Conservation (phyloP, 2,888 invertebrate genomes). For the Eupithecia subfuscata region DNA sequence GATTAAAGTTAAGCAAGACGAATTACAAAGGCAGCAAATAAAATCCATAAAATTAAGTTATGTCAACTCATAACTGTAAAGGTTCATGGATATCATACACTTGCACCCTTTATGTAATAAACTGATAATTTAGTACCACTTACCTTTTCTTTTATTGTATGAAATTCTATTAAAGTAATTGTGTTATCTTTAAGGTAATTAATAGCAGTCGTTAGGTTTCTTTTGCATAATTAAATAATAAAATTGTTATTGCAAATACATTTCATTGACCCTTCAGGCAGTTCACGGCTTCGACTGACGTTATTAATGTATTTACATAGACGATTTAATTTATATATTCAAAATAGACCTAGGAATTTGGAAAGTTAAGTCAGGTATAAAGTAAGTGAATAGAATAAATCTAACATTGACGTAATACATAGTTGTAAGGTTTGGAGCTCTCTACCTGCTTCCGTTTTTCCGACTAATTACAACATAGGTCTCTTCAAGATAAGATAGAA, state of each 20-base stretch:
- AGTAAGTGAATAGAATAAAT: not conserved
- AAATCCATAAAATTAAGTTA: not conserved
- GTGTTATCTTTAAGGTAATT: constrained; percentile 27
- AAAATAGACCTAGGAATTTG: not conserved
- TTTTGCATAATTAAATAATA: constrained; percentile 20
- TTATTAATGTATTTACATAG: not conserved
- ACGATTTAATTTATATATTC: not conserved
- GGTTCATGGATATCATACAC: not conserved
- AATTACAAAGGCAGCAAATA: not conserved
- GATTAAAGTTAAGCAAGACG: not conserved
- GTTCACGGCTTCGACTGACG: constrained; percentile 21
- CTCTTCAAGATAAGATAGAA: no score
- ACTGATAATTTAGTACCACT: constrained; percentile 2
- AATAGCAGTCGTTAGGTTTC: constrained; percentile 19
- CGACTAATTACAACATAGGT: no score
- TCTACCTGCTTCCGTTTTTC: no score
- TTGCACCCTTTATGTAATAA: constrained; percentile 13
- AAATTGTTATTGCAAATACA: constrained; percentile 27
- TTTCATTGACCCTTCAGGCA: constrained; percentile 24
- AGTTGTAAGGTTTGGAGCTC: no score
- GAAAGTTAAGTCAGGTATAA: not conserved
- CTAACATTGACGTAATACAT: not conserved
- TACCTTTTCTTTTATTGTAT: constrained; percentile 19
- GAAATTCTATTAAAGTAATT: constrained; percentile 27
- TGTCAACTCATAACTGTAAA: constrained; percentile 4